Percentiles rank a stretch among this genome's conserved stretches.
phyloP scores from a whole-genome alignment of 2,888 invertebrate species.

The Allophyes oxyacanthae region DNA sequence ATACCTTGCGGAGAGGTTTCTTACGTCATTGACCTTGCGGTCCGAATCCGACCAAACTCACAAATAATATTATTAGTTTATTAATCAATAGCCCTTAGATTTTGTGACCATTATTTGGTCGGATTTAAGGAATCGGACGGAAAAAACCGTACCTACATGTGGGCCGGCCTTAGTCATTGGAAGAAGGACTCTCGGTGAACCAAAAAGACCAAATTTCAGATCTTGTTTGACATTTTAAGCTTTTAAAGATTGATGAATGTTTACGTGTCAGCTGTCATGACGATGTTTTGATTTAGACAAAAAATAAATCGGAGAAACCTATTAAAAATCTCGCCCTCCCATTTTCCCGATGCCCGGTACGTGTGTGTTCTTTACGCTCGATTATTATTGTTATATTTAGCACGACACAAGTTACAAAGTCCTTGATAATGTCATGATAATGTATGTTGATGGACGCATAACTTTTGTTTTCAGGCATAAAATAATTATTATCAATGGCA shows the following conservation, averaged over 20 bases:
- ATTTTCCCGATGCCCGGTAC: slow-evolving; percentile 50
- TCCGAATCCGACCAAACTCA: too few relatives aligned
- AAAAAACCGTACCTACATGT: too few relatives aligned
- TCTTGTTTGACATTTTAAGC: too few relatives aligned
- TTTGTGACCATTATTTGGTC: too few relatives aligned
- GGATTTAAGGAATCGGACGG: too few relatives aligned
- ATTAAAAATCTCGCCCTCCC: slow-evolving; percentile 7
- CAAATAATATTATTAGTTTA: too few relatives aligned
- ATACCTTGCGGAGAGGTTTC: too few relatives aligned
- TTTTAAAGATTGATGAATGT: slow-evolving; percentile 26
- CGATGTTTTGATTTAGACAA: slow-evolving; percentile 48
- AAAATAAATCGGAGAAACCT: slow-evolving; percentile 27
- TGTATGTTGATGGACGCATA: background rate
- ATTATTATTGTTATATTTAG: background rate
- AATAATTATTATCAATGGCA: slow-evolving; percentile 86
- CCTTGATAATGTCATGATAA: background rate
- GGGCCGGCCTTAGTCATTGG: too few relatives aligned
- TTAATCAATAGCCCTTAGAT: too few relatives aligned
- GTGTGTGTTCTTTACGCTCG: slow-evolving; percentile 5
- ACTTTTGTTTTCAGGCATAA: slow-evolving; percentile 57
- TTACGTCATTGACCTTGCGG: too few relatives aligned
- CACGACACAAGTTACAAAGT: background rate
- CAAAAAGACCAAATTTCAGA: too few relatives aligned
- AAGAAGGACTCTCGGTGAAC: too few relatives aligned
- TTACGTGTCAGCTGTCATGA: slow-evolving; percentile 56